Conservation (phyloP, 2,888 invertebrate species). For the Amaurobius ferox region DNA sequence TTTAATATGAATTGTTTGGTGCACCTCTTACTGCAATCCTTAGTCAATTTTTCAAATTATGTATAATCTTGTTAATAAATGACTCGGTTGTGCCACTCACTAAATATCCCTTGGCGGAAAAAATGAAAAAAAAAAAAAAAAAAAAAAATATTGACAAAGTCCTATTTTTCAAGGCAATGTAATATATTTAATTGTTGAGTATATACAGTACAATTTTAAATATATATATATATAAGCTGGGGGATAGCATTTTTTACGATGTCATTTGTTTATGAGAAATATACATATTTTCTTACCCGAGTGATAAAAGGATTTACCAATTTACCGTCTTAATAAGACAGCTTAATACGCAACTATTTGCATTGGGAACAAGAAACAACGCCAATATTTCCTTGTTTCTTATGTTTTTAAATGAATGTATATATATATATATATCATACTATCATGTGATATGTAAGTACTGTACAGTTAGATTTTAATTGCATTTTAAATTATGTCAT, state of each 20-base stretch:
- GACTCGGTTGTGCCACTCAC: constrained; percentile 60
- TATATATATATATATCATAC: too few species aligned
- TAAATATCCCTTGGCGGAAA: constrained; percentile 38
- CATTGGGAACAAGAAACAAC: too few species aligned
- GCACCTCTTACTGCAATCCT: background rate
- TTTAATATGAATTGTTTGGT: background rate
- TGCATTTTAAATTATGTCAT: too few species aligned
- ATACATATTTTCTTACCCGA: constrained; percentile 28
- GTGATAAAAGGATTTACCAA: too few species aligned
- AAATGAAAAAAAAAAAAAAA: constrained; percentile 58
- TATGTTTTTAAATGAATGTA: too few species aligned
- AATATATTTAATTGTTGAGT: constrained; percentile 69
- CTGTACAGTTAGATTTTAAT: too few species aligned
- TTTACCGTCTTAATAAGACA: too few species aligned
- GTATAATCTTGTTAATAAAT: constrained; percentile 46
- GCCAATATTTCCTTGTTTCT: too few species aligned
- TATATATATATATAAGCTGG: constrained; percentile 60
- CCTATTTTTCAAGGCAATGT: constrained; percentile 70
- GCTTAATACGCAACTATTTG: too few species aligned
- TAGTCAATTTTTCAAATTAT: constrained; percentile 20
- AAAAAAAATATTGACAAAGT: constrained; percentile 37
- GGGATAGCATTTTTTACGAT: constrained; percentile 67
- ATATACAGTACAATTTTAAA: constrained; percentile 71
- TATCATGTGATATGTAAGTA: too few species aligned
- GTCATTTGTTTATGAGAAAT: constrained; percentile 62